Evolutionary conservation across 2,797 vertebrate species (phyloP).

Genomic region (Cynopterus sphinx): DNA sequence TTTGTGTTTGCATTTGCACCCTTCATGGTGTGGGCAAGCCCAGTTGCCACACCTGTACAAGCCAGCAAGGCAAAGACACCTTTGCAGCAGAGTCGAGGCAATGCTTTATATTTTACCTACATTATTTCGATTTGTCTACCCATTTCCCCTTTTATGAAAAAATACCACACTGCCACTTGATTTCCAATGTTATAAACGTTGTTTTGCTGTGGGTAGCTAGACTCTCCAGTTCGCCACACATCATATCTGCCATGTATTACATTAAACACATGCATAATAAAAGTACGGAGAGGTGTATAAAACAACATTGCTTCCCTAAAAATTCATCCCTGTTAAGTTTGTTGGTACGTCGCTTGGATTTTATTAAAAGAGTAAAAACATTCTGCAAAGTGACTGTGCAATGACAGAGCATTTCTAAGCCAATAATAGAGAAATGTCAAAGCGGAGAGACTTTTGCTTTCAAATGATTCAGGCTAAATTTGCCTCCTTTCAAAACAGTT

Average conservation of each 20-base stretch:
- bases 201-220: background rate
- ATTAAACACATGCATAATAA: background rate
- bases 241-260: background rate
- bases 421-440: background rate
- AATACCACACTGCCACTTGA: background rate
- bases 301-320: background rate
- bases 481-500: background rate
- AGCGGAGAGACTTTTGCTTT: background rate
- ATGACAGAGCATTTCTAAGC: background rate
- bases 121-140: background rate
- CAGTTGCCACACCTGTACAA: accelerated
- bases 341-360: background rate
- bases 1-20: background rate
- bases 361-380: background rate
- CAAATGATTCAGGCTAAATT: background rate
- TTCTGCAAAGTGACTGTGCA: background rate
- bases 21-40: background rate
- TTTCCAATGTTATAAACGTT: background rate
- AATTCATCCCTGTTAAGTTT: background rate
- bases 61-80: background rate
- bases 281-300: background rate
- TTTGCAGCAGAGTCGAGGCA: background rate
- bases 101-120: background rate
- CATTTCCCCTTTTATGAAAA: background rate
- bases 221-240: background rate